Evolutionary conservation across 2,797 vertebrate species (phyloP).

Genomic region (Pangasius mekongensis): DNA sequence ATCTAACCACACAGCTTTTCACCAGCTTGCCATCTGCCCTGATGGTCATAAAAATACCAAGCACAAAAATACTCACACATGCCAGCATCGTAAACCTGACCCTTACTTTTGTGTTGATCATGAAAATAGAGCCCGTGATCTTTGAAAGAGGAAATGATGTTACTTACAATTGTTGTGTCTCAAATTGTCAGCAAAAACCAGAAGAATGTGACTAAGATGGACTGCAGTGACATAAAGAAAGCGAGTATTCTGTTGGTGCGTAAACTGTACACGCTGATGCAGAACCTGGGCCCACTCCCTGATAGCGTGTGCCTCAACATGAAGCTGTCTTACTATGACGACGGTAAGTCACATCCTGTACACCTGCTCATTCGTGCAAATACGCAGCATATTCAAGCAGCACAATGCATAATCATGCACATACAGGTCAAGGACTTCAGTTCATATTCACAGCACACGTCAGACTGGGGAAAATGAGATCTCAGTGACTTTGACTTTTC

Average conservation of each 20-base stretch:
- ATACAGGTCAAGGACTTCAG: background rate
- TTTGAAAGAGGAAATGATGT: background rate
- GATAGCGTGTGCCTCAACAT: conserved; percentile 88
- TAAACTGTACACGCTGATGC: conserved; percentile 93
- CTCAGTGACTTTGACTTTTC: background rate
- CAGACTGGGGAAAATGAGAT: background rate
- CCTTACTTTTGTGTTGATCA: background rate
- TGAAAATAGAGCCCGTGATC: background rate
- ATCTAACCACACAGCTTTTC: background rate
- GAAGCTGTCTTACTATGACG: conserved; percentile 92
- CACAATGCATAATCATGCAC: background rate
- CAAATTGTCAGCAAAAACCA: conserved; percentile 57
- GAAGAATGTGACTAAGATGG: conserved; percentile 62
- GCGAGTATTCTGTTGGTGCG: conserved; percentile 90
- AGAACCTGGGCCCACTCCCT: conserved; percentile 89
- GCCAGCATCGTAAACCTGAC: background rate
- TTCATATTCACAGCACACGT: background rate
- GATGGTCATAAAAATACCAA: background rate
- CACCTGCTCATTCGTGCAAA: background rate
- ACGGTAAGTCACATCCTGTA: conserved; percentile 73
- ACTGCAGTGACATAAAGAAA: conserved; percentile 82
- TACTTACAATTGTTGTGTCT: background rate
- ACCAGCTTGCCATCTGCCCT: background rate
- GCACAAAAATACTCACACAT: background rate
- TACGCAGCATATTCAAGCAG: background rate